phyloP scores from a whole-genome alignment of 1,140 invertebrate genomes.

The Proales similis region DNA sequence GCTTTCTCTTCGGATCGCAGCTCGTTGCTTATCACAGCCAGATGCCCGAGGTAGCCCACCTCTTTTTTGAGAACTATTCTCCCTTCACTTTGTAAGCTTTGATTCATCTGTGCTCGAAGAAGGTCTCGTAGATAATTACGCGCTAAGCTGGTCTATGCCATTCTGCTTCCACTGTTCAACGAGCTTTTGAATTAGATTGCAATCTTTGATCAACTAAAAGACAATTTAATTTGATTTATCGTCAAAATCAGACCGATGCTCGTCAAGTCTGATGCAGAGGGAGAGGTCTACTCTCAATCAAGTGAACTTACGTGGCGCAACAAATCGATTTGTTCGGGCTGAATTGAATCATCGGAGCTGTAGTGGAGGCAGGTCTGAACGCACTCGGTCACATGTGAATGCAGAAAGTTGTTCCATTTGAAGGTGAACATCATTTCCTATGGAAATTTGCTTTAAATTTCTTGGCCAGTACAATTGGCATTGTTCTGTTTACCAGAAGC shows the following conservation, averaged over 20 bases:
- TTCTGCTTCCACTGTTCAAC: slow-evolving; percentile 17
- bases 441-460: not conserved
- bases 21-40: slow-evolving; percentile 21
- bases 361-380: slow-evolving; percentile 21
- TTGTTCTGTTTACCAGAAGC: too few species aligned
- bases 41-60: slow-evolving; percentile 32
- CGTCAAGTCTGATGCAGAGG: not conserved
- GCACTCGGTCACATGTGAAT: slow-evolving; percentile 16
- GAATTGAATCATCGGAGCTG: too few species aligned
- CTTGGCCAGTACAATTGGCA: not conserved
- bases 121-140: too few species aligned
- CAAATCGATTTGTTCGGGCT: too few species aligned
- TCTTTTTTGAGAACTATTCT: not conserved
- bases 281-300: slow-evolving; percentile 9
- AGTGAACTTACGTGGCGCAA: too few species aligned
- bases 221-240: slow-evolving; percentile 1
- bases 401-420: slow-evolving; percentile 38
- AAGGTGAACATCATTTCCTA: slow-evolving; percentile 23
- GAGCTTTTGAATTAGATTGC: slow-evolving; percentile 33
- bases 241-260: not conserved
- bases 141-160: slow-evolving; percentile 27
- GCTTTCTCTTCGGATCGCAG: too few species aligned
- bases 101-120: slow-evolving; percentile 29
- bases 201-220: slow-evolving; percentile 29
- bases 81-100: slow-evolving; percentile 11